Base-by-base conservation (phyloP, 2,888 invertebrate genomes). In the Hemistola chrysoprasaria region DNA sequence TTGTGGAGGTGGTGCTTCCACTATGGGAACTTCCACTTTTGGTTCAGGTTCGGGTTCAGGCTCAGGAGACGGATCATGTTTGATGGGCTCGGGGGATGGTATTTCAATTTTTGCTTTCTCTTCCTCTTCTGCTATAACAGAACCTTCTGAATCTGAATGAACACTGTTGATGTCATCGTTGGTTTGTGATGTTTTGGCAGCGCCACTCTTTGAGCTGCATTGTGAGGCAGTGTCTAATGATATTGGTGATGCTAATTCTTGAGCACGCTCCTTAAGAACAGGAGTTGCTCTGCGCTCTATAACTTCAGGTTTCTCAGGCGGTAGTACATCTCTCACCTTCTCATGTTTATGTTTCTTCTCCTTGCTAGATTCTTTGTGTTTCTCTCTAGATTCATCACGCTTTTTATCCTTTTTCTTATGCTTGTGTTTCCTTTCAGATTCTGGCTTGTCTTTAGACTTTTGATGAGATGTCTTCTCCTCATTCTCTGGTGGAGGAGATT, bases 331-430 rank as follows among this genome's bases (percentile, higher is more conserved):
- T 55, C 91, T 50, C 58, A 81, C 71, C 58, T 90, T 90, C 8
- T 91, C 91, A 72, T 90, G 90, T 67, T 90, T 90, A 46, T 86
- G 86, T 65, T 87, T 90, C 59, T 86, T 90, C 45, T 88, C 86
- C 65, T 88, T 90, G 58, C 55, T 81, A 1, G 78, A 74, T 20
- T 91, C 92, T 55, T 91, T 90, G 29, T 92, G 92, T 59, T 91
- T 91, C 29, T 92, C 92, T 57, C 91, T 91, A 8, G 85, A 84
- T 53, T 93, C 93, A 63, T 92, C 89, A 37, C 90, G 90, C 62
- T 92, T 93, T 60, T 93, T 93, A 51, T 92, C 92, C 68, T 92
- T 92, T 68, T 91, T 92, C 77, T 92, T 92, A 53, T 91, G 91
- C 64, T 92, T 92, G 52, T 91, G 91, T 56, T 90, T 90, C 48